A percentile compares a stretch with the other conserved stretches of the same genome.
Conservation (phyloP, 2,888 invertebrate genomes). For the Brenthis hecate region DNA sequence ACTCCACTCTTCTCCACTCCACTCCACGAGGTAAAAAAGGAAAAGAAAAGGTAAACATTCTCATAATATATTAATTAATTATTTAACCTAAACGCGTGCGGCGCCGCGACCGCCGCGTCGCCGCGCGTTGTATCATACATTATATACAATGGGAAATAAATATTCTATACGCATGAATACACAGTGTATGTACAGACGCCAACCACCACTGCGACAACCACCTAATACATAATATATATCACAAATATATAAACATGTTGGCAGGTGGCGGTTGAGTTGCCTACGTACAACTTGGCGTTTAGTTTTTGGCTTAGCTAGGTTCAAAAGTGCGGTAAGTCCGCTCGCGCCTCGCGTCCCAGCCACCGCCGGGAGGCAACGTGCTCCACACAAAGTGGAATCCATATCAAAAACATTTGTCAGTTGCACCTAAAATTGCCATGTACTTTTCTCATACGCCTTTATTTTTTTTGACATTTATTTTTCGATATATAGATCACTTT, state of each 20-base stretch:
- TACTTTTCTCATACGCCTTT: not conserved
- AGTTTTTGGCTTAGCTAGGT: conserved; percentile 75
- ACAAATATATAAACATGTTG: conserved; percentile 50
- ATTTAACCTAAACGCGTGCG: conserved; percentile 49
- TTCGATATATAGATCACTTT: conserved; percentile 6
- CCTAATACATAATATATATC: conserved; percentile 51
- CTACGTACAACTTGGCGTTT: conserved; percentile 62
- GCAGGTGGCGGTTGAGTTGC: conserved; percentile 35
- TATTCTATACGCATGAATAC: conserved; percentile 71
- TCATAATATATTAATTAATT: conserved; percentile 69
- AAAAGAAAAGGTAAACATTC: conserved; percentile 64
- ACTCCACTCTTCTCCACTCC: conserved; percentile 44
- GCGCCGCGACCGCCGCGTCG: conserved; percentile 31
- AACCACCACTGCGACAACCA: conserved; percentile 43
- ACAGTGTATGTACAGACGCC: conserved; percentile 69
- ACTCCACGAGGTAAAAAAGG: conserved; percentile 69
- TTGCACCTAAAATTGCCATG: not conserved
- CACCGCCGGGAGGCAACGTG: not conserved
- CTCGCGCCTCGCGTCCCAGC: not conserved
- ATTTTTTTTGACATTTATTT: not conserved
- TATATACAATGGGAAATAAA: conserved; percentile 81
- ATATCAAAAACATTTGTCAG: not conserved
- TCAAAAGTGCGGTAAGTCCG: conserved; percentile 45
- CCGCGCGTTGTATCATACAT: conserved; percentile 61
- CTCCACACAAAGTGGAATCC: not conserved